Evolutionary conservation across 2,797 vertebrate genomes (phyloP), one percentile per base, ranked within the genome.

Genomic region (Pangasius sanitwongsei): DNA sequence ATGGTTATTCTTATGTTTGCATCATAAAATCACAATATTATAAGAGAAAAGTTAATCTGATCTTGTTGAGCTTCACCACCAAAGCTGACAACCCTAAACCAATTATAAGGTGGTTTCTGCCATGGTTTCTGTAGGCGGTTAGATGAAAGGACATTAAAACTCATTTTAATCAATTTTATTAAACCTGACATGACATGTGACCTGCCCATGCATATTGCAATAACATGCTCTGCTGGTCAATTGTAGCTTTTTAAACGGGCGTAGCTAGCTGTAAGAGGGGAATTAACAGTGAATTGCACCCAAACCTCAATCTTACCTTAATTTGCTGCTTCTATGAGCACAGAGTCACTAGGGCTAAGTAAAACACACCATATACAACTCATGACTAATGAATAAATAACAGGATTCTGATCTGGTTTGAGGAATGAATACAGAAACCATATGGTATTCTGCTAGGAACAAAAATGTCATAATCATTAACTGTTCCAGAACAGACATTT

Each of bases 301-400:
- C 4, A 81, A 37, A 37, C 57, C 34, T 41, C 53, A 59, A 81
- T 81, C 44, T 82, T 82, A 48, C 37, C 25, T 65, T 65, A 28
- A 83, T 83, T 83, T 83, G 41, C 61, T 83, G 82, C 41, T 67
- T 50, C 61, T 7, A 18, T 83, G 82, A 83, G 61, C 41, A 48
- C 41, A n/a, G 7, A 67, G 25, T 83, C 16, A 1, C 61, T 25
- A 57, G 31, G 18, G 8, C 3, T 59, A 57, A 81, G n/a, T 37
- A 59, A 34, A 61, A 61, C 34, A 61, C 80, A 25, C 57, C 55
- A 61, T 61, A 13, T 2, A 61, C 8, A 81, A 23, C 53, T 57
- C 77, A 82, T 59, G 20, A 82, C 2, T 37, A 44, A 12, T 61
- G 9, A 3, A 25, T 23, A 59, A 82, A 82, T 1, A 28, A 37